These are phyloP conservation scores for Lepetodrilus schrolli DNA, from an alignment of 2,888 invertebrate species.

Conservation along the genomic window DNA sequence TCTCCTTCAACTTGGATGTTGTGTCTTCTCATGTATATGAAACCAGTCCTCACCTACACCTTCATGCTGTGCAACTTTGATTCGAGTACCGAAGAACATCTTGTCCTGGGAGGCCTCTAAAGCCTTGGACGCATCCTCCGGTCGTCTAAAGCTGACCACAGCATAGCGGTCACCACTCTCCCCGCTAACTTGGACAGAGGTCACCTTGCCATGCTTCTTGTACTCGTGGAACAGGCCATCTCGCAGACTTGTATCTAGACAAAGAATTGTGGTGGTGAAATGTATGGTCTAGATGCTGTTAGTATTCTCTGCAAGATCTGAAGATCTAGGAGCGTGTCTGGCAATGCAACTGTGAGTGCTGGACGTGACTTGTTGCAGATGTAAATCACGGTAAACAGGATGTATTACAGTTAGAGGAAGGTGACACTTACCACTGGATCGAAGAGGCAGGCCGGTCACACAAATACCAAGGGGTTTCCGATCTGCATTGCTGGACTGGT, in stretches of 20 bases:
- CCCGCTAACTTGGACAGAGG: conserved; percentile 94
- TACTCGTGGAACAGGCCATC: conserved; percentile 98
- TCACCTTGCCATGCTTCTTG: conserved; percentile 98
- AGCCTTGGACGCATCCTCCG: conserved; percentile 97
- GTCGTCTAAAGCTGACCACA: conserved; percentile 92
- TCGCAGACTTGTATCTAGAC: conserved; percentile 90
- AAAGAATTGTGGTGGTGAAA: too few species aligned
- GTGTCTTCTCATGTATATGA: too few species aligned
- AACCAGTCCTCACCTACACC: conserved; percentile 79
- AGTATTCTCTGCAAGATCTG: too few species aligned
- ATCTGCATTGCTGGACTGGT: conserved; percentile 45
- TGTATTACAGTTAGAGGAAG: too few species aligned
- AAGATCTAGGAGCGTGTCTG: too few species aligned
- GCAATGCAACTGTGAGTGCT: too few species aligned
- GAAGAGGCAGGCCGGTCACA: conserved; percentile 66
- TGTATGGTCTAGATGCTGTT: too few species aligned
- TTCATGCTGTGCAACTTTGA: conserved; percentile 94
- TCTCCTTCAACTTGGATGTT: too few species aligned
- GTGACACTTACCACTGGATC: conserved; percentile 68
- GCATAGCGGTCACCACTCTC: conserved; percentile 93
- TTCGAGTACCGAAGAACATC: conserved; percentile 96
- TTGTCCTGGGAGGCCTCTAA: conserved; percentile 96
- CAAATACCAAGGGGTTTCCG: conserved; percentile 67
- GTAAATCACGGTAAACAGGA: too few species aligned
- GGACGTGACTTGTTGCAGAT: too few species aligned